Conservation (phyloP, 2,113 vertebrate genomes). For the Cygnus atratus region DNA sequence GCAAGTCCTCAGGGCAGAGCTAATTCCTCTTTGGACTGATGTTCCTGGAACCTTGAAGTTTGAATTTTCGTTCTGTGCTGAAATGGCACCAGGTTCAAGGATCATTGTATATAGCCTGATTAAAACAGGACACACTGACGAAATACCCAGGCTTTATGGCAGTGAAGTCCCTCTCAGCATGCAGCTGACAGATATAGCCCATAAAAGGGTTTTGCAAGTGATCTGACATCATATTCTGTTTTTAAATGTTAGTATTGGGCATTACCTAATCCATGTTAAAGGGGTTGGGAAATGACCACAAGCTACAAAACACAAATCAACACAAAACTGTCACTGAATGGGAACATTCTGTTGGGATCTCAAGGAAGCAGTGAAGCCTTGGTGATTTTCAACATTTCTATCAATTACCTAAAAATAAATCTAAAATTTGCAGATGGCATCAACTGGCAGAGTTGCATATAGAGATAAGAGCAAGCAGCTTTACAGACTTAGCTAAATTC, state of each 20-base stretch:
- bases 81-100: not conserved
- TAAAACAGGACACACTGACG: not conserved
- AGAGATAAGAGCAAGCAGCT: slow-evolving; percentile 30
- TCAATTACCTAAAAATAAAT: slow-evolving; percentile 55
- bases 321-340: slow-evolving; percentile 40
- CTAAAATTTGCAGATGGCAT: not conserved
- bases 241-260: slow-evolving; percentile 16
- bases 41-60: not conserved
- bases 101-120: not conserved
- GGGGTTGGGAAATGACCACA: slow-evolving; percentile 39
- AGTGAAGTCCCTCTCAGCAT: not conserved
- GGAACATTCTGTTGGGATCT: not conserved
- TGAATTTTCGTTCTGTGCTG: not conserved
- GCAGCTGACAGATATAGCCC: slow-evolving; percentile 16
- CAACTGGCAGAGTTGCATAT: not conserved
- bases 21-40: not conserved
- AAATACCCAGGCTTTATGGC: not conserved
- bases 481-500: not conserved
- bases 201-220: not conserved
- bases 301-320: slow-evolving; percentile 1
- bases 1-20: not conserved
- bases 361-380: slow-evolving; percentile 14
- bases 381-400: slow-evolving; percentile 46
- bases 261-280: slow-evolving; percentile 55
- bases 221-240: slow-evolving; percentile 42